These are phyloP conservation scores for Noctua janthina DNA, from an alignment of 2,888 invertebrate genomes.

Conservation along the genomic window DNA sequence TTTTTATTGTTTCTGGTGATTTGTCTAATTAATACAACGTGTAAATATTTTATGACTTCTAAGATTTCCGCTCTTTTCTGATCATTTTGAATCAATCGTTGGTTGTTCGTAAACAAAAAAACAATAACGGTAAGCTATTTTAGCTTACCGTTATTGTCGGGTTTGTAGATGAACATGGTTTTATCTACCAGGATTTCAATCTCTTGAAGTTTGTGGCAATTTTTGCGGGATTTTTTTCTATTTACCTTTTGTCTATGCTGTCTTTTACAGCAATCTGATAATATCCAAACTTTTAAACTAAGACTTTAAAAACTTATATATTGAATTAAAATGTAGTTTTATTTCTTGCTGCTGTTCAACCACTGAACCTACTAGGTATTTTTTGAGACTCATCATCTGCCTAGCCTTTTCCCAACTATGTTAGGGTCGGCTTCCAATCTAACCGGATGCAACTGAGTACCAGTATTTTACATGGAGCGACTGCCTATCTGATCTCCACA, in stretches of 20 bases:
- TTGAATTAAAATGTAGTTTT: not conserved
- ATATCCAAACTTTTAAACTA: not conserved
- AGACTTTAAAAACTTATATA: not conserved
- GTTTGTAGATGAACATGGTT: not conserved
- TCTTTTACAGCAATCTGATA: not conserved
- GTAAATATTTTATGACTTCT: conserved; percentile 13
- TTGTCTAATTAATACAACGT: conserved; percentile 4
- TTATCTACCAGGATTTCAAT: not conserved
- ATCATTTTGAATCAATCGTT: not conserved
- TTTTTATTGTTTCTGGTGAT: conserved; percentile 30
- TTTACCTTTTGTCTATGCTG: not conserved
- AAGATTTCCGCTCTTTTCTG: not conserved
- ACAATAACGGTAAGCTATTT: too few species aligned
- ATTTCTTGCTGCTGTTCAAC: not conserved
- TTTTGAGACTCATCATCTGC: too few species aligned
- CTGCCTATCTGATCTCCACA: too few species aligned
- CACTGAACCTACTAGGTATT: too few species aligned
- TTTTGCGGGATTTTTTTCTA: not conserved
- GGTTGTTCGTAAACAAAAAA: not conserved
- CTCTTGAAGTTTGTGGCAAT: not conserved
- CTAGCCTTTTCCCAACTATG: too few species aligned
- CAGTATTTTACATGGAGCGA: too few species aligned
- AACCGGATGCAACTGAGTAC: too few species aligned
- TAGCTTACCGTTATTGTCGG: not conserved
- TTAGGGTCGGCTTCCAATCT: too few species aligned